Percentiles rank a stretch among this genome's conserved stretches.
phyloP scores from a whole-genome alignment of 2,888 invertebrate species.

The Lordiphosa fenestrarum region DNA sequence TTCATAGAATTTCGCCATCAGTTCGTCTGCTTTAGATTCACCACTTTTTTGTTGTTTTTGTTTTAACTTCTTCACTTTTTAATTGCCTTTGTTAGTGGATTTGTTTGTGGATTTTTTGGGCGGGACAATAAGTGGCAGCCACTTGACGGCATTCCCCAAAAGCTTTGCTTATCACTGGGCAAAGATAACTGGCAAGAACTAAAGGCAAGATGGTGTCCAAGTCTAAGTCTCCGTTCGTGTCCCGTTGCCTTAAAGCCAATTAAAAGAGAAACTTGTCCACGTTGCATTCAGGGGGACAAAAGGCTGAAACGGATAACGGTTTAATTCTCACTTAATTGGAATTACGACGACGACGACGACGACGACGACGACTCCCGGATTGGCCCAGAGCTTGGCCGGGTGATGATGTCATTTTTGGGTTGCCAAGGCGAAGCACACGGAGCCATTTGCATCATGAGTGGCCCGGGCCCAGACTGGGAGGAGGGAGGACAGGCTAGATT shows the following conservation, averaged over 20 bases:
- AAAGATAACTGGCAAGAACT: neutral
- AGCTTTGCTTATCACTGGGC: no score
- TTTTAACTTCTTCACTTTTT: no score
- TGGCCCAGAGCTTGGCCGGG: slow-evolving; percentile 15
- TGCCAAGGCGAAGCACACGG: slow-evolving; percentile 30
- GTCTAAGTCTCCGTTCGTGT: slow-evolving; percentile 5
- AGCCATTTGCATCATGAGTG: slow-evolving; percentile 52
- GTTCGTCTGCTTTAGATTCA: no score
- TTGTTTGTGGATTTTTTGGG: no score
- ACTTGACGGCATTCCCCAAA: no score
- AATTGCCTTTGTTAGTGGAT: no score
- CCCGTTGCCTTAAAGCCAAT: slow-evolving; percentile 57
- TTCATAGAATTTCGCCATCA: no score
- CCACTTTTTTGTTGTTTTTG: no score
- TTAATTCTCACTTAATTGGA: slow-evolving; percentile 72
- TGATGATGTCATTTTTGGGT: slow-evolving; percentile 56
- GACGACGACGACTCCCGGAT: slow-evolving; percentile 38
- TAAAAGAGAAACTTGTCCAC: slow-evolving; percentile 37
- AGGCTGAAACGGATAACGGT: slow-evolving; percentile 48
- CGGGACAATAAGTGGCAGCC: no score
- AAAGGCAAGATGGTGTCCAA: slow-evolving; percentile 1
- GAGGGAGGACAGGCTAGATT: slow-evolving; percentile 44
- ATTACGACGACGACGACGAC: slow-evolving; percentile 56
- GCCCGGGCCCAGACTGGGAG: slow-evolving; percentile 6
- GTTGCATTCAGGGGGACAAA: slow-evolving; percentile 30